Conservation (phyloP, 2,113 vertebrate species). For the Gallinago paraguaiae region DNA sequence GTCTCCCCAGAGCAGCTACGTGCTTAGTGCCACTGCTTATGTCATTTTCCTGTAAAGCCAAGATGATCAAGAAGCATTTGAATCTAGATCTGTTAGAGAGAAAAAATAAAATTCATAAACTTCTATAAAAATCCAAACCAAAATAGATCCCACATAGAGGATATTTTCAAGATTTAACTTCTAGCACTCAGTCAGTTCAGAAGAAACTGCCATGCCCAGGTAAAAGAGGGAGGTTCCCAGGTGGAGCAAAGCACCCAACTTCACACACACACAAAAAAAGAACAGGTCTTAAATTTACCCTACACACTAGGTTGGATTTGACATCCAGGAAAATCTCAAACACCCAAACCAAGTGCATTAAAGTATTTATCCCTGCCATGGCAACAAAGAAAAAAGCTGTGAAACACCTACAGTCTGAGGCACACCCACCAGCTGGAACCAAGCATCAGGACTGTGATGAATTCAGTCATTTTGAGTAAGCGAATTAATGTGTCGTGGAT, state of each 20-base stretch:
- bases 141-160: neutral
- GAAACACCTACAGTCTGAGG: conserved; percentile 59
- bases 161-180: neutral
- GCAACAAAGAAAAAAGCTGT: conserved; percentile 33
- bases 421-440: neutral
- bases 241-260: neutral
- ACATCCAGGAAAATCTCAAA: conserved; percentile 14
- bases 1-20: neutral
- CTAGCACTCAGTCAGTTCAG: neutral
- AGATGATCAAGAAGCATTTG: neutral
- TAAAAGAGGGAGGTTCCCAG: neutral
- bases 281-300: neutral
- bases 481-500: neutral
- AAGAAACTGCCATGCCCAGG: neutral
- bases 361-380: conserved; percentile 24
- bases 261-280: neutral
- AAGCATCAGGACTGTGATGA: neutral
- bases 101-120: neutral
- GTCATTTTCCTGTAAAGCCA: neutral
- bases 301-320: neutral
- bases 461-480: neutral
- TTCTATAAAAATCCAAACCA: conserved; percentile 18
- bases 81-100: neutral
- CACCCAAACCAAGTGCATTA: neutral
- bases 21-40: neutral